phyloP scores from a whole-genome alignment of 2,113 vertebrate genomes.

The Oryzias curvinotus region DNA sequence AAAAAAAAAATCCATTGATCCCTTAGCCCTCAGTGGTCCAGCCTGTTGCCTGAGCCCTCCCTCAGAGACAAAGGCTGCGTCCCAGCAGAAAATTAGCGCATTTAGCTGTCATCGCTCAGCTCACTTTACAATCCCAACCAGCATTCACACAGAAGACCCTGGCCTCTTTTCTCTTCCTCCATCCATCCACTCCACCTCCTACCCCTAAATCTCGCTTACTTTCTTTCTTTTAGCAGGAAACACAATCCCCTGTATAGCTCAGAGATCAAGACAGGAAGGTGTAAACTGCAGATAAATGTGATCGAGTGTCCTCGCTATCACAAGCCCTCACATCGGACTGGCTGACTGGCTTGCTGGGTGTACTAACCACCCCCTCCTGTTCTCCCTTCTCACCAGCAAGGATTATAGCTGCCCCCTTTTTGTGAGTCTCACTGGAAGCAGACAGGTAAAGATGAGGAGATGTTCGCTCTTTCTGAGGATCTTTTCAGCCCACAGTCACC shows the following conservation, averaged over 20 bases:
- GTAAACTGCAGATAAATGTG: conserved; percentile 91
- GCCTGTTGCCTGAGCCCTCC: conserved; percentile 77
- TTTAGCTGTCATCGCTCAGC: conserved; percentile 98
- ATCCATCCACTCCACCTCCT: conserved; percentile 38
- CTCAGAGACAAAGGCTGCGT: conserved; percentile 85
- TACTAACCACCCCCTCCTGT: conserved; percentile 2
- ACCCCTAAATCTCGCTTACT: conserved; percentile 53
- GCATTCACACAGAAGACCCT: conserved; percentile 83
- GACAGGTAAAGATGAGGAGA: conserved; percentile 62
- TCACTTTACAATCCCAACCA: conserved; percentile 93
- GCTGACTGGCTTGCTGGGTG: conserved; percentile 50
- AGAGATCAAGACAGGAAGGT: conserved; percentile 91
- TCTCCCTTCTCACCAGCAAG: conserved; percentile 33
- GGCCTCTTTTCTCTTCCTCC: conserved; percentile 78
- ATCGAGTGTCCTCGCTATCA: conserved; percentile 80
- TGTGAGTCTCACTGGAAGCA: conserved; percentile 56
- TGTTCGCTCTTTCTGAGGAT: conserved; percentile 31
- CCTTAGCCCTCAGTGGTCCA: conserved; percentile 79
- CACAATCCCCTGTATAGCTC: conserved; percentile 86
- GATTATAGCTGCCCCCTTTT: conserved; percentile 68
- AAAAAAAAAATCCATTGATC: conserved; percentile 14
- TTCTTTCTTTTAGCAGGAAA: conserved; percentile 87
- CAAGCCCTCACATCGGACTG: conserved; percentile 64
- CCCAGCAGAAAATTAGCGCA: conserved; percentile 97
- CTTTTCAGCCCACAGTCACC: conserved; percentile 32